Evolutionary conservation across 2,888 invertebrate genomes (phyloP), one percentile per base, ranked within the genome.

Genomic region (Priocnemis perturbator): DNA sequence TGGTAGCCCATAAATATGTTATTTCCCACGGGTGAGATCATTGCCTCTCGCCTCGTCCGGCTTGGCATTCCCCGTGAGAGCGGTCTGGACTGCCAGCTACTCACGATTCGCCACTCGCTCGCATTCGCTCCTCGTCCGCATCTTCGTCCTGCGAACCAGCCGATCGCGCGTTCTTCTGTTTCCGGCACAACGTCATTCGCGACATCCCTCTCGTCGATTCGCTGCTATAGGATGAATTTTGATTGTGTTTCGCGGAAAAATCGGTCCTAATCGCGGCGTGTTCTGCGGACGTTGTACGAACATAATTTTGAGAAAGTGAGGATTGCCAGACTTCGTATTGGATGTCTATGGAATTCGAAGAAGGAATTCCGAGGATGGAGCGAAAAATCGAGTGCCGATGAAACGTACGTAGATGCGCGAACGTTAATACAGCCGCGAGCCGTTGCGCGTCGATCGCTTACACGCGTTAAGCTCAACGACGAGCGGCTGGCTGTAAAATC

Each of bases 11-110:
- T 79, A 82, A 82, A 83, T 83, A 80, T 72, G 72, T 82, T 80
- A 82, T 80, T 77, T 82, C 77, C 81, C 79, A 20, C 62, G 76
- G 74, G 81, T 63, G 67, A 76, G 72, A 76, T 76, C 74, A 74
- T 74, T 60, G 71, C 66, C 50, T 66, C 66, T 72, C 67, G 52
- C 55, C 30, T 64, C 48, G 30, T 64, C 11, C 64, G 60, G 52
- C 60, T 37, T 3, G 45, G 60, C 60, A 60, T 55, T 64, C 56
- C 58, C 69, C 30, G 20, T 56, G 50, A 61, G 69, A 60, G 56
- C 56, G 60, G 58, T 65, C 71, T 68, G 64, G 64, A 69, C 64
- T 69, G 67, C 60, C 53, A 45, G 62, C 64, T 72, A 67, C 67
- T 74, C 74, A 66, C 59, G 44, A 72, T 67, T 72, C 71, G 67